Evolutionary conservation across 2,113 vertebrate species (phyloP).

Genomic region (Bubo scandiacus): DNA sequence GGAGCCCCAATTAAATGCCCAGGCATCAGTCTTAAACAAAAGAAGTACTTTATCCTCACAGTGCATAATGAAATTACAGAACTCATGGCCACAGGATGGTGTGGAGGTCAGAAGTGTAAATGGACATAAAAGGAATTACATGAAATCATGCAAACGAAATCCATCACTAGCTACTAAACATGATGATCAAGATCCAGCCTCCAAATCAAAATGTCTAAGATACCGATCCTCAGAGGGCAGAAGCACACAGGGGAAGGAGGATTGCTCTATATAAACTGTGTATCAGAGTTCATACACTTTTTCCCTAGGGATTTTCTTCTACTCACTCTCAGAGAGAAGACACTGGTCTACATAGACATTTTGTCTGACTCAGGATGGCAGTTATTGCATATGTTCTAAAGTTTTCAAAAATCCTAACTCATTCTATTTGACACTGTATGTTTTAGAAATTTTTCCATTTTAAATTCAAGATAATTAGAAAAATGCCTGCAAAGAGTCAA

Average conservation of each 20-base stretch:
- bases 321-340: neutral
- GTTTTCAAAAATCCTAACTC: neutral
- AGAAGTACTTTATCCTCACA: slow-evolving; percentile 31
- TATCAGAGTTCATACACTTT: neutral
- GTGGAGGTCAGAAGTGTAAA: slow-evolving; percentile 56
- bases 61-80: slow-evolving; percentile 35
- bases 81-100: slow-evolving; percentile 35
- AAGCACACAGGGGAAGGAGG: neutral
- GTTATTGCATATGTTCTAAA: neutral
- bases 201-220: slow-evolving; percentile 27
- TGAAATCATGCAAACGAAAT: slow-evolving; percentile 51
- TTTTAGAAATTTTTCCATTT: neutral
- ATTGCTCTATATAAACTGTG: neutral
- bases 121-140: slow-evolving; percentile 50
- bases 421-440: neutral
- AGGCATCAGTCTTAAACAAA: slow-evolving; percentile 34
- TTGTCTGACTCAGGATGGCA: neutral
- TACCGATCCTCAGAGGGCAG: neutral
- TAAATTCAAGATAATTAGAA: slow-evolving; percentile 20
- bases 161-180: slow-evolving; percentile 23
- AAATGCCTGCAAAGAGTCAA: neutral
- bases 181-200: slow-evolving; percentile 9
- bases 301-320: slow-evolving; percentile 1
- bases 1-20: neutral
- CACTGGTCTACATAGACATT: neutral